Base-by-base conservation (phyloP, 1,140 invertebrate species). In the Drosophila pachea region DNA sequence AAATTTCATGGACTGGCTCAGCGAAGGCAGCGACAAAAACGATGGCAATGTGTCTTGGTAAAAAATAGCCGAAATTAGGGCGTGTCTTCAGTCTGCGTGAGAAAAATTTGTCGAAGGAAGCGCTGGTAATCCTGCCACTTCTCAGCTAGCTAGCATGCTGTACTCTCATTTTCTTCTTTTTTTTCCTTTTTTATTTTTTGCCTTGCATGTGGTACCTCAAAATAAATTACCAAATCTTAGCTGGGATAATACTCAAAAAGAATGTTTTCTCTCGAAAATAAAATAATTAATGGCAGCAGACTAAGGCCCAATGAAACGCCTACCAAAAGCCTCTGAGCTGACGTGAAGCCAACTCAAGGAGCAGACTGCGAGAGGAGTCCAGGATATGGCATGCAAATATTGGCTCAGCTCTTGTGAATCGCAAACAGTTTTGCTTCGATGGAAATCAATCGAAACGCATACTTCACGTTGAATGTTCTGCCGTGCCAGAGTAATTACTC, bases 201-300 rank as follows among this genome's bases (percentile, higher is more conserved):
- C 77, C 73, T 75, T 55, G 78, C 78, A 83, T 83, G 78, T 78
- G 78, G 79, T 75, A 76, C 50, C 64, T 66, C 36, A 38, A 65
- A 73, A 83, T 83, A 83, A 84, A 83, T 83, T 76, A 68, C 49
- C 5, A 63, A 83, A 84, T 78, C 79, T 73, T 78, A 68, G 71
- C 67, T 70, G 79, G 78, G 71, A 78, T 83, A 65, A 82, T 68
- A 42, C 55, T 16, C 47, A 60, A 64, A 74, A 50, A 47, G 9
- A 12, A 69, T 55, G 12, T 11, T n/a, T 42, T 14, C 7, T 32
- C 49, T 50, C 4, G 6, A 31, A 22, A 54, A 62, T 32, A 68
- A 61, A 74, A 68, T 79, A 81, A 79, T 83, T 83, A 78, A 83
- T 83, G 72, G 29, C 54, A 58, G 7, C 55, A 60, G 47, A 22